These are phyloP conservation scores for Thyatira batis DNA, from an alignment of 2,888 invertebrate genomes.

Conservation along the genomic window DNA sequence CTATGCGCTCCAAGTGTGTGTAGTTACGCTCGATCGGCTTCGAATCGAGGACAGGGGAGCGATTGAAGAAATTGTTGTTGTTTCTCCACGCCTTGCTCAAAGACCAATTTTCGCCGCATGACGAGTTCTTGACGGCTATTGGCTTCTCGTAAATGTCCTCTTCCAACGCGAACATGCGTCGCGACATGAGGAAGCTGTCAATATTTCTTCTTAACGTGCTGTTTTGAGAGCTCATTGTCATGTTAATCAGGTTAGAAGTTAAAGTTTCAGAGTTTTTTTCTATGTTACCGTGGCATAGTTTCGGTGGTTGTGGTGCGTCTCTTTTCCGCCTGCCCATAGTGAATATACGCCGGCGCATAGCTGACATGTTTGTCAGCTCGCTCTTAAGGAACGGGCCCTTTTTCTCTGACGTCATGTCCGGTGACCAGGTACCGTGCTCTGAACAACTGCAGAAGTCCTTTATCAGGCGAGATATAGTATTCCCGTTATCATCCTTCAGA, in stretches of 20 bases:
- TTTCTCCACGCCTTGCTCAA: conserved; percentile 76
- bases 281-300: conserved; percentile 44
- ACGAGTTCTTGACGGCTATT: conserved; percentile 61
- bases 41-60: conserved; percentile 53
- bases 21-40: conserved; percentile 48
- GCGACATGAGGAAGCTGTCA: conserved; percentile 65
- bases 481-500: conserved; percentile 66
- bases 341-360: conserved; percentile 70
- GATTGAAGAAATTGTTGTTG: conserved; percentile 63
- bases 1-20: conserved; percentile 61
- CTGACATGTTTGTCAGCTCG: conserved; percentile 76
- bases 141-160: conserved; percentile 76
- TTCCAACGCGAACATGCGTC: conserved; percentile 68
- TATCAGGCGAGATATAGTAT: conserved; percentile 70
- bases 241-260: conserved; percentile 66
- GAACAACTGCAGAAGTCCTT: conserved; percentile 79
- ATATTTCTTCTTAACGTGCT: conserved; percentile 70
- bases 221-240: conserved; percentile 66
- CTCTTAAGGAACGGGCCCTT: conserved; percentile 72
- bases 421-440: conserved; percentile 78
- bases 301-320: conserved; percentile 59
- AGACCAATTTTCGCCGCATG: conserved; percentile 78
- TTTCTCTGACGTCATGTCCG: conserved; percentile 71
- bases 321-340: conserved; percentile 67
- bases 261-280: conserved; percentile 60